Evolutionary conservation across 2,888 invertebrate species (phyloP), one percentile per base, ranked within the genome.

Genomic region (Copidosoma aretas): DNA sequence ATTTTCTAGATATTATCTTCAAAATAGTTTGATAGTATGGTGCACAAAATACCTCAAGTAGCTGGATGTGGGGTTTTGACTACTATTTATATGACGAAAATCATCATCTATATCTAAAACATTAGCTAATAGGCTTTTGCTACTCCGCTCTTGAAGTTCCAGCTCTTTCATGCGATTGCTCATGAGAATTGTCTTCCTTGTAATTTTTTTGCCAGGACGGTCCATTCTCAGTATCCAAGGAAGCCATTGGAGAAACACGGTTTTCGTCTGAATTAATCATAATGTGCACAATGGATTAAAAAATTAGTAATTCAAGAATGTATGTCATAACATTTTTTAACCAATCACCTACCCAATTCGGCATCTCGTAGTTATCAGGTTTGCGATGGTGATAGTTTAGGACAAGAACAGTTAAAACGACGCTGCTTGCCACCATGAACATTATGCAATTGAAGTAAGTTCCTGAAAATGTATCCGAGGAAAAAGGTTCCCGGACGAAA

Each of bases 391-490:
- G 98, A 86, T 95, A 97, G 87, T 98, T 98, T 76, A 98, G 90
- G 77, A 98, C 97, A 78, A 97, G 92, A 77, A 98, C 97, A 64
- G 98, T 98, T 80, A 97, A 90, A 79, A 97, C 95, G 85, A 98
- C 97, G 74, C 97, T 97, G 74, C 97, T 95, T 71, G 97, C 97
- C 86, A 97, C 97, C 97, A 98, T 97, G 87, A 98, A 95, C 98
- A 98, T 98, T 87, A 97, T 97, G 89, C 97, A 97, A 88, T 97
- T 97, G 91, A 98, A 98, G 89, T 98, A 98, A 79, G 97, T 95
- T 84, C 97, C 97, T 95, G 89, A 74, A 75, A 66, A 72, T 76
- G 24, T 25, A 52, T 53, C 14, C 59, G 51, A 53, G 32, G 41
- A 54, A 64, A 53, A 61, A 52, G 24, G 32, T 32, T 32, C 32